Evolutionary conservation across 2,888 invertebrate genomes (phyloP), one percentile per base, ranked within the genome.

Genomic region (Arge pagana): DNA sequence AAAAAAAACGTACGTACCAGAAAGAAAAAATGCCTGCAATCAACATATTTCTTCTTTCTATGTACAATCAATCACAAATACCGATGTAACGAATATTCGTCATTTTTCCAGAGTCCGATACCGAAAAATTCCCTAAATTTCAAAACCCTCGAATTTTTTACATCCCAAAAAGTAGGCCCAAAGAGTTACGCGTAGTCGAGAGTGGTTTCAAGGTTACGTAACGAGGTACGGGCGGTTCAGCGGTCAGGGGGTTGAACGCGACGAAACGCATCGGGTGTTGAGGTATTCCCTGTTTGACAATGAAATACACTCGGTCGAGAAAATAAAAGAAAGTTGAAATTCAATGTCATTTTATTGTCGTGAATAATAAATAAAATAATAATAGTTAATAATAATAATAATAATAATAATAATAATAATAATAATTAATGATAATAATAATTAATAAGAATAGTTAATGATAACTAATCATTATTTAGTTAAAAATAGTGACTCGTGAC

Each of bases 401-500:
- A 76, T 74, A 67, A 71, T 70, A 72, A 74, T 71, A 67, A 28
- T 42, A 70, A 72, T 73, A 70, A 63, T 64, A 71, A 64, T 67
- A 68, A 65, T 57, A 56, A 63, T 69, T 60, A 69, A 67, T 67
- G 62, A 72, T 71, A 68, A 67, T 72, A 31, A 19, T 31, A 31
- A 33, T 19, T 33, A 45, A 5, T 45, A 16, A 45, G 15, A 45
- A 45, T 31, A 18, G 24, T 43, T 43, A 70, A 71, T 73, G 68
- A 63, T 64, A 71, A 63, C 66, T 68, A 66, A 57, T 58, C 61
- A 67, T 61, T 69, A 68, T 67, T 62, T 72, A 72, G 67, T 67
- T 72, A 74, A 69, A 71, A 70, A 71, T 74, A 73, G 74, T 76
- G 74, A 75, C 69, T 74, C 66, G 76, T 76, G 76, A 76, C 75